phyloP scores from a whole-genome alignment of 1,140 invertebrate species.

The Calephelis virginiensis region DNA sequence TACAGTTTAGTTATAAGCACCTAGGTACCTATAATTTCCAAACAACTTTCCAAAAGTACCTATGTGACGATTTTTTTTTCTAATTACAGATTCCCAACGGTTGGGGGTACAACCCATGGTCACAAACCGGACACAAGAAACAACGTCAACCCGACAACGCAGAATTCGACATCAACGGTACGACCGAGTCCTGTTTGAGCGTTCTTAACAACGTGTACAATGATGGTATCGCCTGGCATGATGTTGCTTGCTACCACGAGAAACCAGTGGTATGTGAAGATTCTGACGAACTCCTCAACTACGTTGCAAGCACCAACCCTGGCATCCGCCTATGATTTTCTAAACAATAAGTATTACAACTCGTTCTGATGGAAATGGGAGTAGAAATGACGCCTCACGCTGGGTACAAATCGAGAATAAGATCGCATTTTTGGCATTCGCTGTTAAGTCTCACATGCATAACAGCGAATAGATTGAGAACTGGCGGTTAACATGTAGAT shows the following conservation, averaged over 20 bases:
- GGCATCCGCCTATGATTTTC: slow-evolving; percentile 83
- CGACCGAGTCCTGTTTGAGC: slow-evolving; percentile 90
- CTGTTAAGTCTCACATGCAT: too few species aligned
- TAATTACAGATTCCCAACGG: slow-evolving; percentile 78
- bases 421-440: not conserved
- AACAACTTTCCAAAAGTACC: too few species aligned
- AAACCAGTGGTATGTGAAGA: slow-evolving; percentile 95
- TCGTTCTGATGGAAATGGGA: too few species aligned
- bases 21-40: too few species aligned
- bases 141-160: slow-evolving; percentile 92
- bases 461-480: too few species aligned
- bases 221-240: slow-evolving; percentile 94
- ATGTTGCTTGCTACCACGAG: slow-evolving; percentile 95
- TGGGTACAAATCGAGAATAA: not conserved
- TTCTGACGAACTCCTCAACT: slow-evolving; percentile 90
- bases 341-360: slow-evolving; percentile 2
- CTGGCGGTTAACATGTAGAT: too few species aligned
- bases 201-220: slow-evolving; percentile 95
- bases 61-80: too few species aligned
- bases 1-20: too few species aligned
- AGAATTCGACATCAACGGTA: slow-evolving; percentile 94
- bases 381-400: too few species aligned
- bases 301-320: slow-evolving; percentile 89
- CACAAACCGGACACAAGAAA: slow-evolving; percentile 93
- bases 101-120: slow-evolving; percentile 92